Conservation (phyloP, 2,113 vertebrate species). For the Calcarius ornatus region DNA sequence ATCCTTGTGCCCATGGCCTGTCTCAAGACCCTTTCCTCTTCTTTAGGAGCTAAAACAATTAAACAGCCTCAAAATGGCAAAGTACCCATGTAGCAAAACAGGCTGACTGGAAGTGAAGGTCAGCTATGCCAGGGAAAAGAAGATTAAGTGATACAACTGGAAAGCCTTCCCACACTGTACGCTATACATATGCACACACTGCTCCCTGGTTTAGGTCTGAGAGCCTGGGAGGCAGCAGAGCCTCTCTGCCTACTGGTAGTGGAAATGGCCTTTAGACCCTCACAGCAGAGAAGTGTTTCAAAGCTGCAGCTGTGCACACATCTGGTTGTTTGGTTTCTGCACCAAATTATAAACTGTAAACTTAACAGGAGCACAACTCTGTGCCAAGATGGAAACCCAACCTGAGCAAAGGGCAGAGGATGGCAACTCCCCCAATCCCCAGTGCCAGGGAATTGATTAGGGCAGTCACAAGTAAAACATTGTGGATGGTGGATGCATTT, state of each 20-base stretch:
- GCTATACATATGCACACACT: too few species aligned
- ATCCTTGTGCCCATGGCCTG: fast-evolving
- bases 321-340: fast-evolving
- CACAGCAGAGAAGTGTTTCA: background rate
- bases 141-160: background rate
- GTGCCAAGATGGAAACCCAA: fast-evolving
- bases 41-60: background rate
- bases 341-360: fast-evolving
- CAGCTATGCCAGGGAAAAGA: background rate
- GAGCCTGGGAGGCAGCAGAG: background rate
- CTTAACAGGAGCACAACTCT: too few species aligned
- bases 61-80: background rate
- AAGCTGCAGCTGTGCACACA: background rate
- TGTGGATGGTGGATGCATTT: background rate
- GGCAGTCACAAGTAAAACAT: background rate
- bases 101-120: background rate
- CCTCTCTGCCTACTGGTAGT: background rate
- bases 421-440: too few species aligned
- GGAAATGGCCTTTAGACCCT: background rate
- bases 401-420: fast-evolving
- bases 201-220: background rate
- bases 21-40: background rate
- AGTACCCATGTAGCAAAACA: background rate
- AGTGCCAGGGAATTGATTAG: fast-evolving
- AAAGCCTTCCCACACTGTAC: background rate